Conservation (phyloP, 2,797 vertebrate species). For the Chaunax sp. region DNA sequence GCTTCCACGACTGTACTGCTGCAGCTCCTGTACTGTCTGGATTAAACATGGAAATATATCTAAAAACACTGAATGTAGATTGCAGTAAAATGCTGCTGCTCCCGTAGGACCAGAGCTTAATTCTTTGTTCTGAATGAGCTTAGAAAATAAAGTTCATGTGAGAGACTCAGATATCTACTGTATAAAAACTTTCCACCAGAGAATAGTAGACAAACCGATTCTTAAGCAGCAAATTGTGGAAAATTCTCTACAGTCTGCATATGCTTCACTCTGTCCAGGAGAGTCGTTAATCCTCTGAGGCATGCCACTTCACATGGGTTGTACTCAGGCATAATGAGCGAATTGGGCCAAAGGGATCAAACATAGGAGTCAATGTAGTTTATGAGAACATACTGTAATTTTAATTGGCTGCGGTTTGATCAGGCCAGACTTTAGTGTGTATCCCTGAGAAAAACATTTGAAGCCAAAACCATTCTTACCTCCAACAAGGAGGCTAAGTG, state of each 20-base stretch:
- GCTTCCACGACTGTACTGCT: neutral
- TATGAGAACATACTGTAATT: slow-evolving; percentile 32
- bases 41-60: slow-evolving; percentile 46
- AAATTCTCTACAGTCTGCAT: slow-evolving; percentile 22
- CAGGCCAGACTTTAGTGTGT: neutral
- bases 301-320: slow-evolving; percentile 63
- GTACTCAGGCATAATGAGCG: slow-evolving; percentile 58
- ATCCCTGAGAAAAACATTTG: neutral
- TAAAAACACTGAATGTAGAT: slow-evolving; percentile 37
- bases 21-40: slow-evolving; percentile 25
- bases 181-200: neutral
- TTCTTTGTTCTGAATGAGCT: slow-evolving; percentile 46
- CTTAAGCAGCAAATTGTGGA: neutral
- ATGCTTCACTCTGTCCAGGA: slow-evolving; percentile 37
- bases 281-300: slow-evolving; percentile 74
- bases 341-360: slow-evolving; percentile 77
- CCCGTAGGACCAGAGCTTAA: slow-evolving; percentile 61
- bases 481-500: neutral
- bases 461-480: slow-evolving; percentile 9
- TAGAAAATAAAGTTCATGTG: slow-evolving; percentile 23
- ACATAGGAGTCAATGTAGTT: slow-evolving; percentile 28
- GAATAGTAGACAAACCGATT: neutral
- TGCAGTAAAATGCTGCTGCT: slow-evolving; percentile 32
- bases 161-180: slow-evolving; percentile 18
- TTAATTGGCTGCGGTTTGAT: neutral